Conservation (phyloP, 2,113 vertebrate genomes). For the Gallinago paraguaiae region DNA sequence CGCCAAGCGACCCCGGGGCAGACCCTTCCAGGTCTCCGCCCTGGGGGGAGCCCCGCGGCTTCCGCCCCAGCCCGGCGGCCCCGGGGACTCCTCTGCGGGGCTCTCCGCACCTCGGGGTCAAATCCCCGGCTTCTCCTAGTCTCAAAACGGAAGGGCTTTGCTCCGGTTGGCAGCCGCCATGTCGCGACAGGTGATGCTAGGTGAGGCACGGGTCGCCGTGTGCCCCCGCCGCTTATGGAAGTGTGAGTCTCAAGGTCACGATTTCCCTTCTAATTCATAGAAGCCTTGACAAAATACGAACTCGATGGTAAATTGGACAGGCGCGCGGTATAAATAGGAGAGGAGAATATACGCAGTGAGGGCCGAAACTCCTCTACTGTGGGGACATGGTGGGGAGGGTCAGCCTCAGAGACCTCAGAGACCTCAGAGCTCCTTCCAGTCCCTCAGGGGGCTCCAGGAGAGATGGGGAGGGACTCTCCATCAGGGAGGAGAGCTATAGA, state of each 20-base stretch:
- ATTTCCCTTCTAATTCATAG: background rate
- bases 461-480: background rate
- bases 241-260: background rate
- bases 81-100: fast-evolving
- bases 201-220: fast-evolving
- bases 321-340: fast-evolving
- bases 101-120: background rate
- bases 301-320: background rate
- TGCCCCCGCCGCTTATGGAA: background rate
- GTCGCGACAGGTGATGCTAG: fast-evolving
- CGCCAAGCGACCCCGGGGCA: background rate
- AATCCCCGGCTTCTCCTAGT: background rate
- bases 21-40: too few relatives aligned
- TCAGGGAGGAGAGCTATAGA: background rate
- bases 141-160: fast-evolving
- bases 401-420: background rate
- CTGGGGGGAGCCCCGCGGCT: background rate
- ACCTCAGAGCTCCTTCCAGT: background rate
- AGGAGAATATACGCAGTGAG: fast-evolving
- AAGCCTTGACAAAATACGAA: background rate
- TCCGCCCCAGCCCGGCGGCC: background rate
- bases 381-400: background rate
- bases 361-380: background rate
- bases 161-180: fast-evolving
- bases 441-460: background rate